Evolutionary conservation across 2,113 vertebrate genomes (phyloP).

Genomic region (Peromyscus maniculatus): DNA sequence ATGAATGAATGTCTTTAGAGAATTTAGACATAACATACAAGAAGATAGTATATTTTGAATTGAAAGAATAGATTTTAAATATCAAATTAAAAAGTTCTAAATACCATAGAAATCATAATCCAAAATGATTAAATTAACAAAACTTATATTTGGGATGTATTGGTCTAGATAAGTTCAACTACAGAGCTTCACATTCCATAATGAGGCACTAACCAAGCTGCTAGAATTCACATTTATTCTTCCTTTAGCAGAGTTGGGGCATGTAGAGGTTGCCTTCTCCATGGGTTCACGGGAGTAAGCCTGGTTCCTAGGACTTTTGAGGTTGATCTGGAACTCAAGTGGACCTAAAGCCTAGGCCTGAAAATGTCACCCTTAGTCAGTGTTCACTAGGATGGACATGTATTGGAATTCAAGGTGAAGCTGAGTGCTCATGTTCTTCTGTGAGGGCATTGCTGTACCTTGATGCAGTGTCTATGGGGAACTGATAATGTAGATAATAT

Average conservation of each 20-base stretch:
- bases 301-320: neutral
- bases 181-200: neutral
- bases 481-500: neutral
- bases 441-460: neutral
- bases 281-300: too few species aligned
- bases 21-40: neutral
- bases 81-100: neutral
- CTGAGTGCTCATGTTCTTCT: neutral
- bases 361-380: neutral
- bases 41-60: neutral
- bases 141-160: neutral
- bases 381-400: neutral
- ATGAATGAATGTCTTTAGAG: neutral
- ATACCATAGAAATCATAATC: neutral
- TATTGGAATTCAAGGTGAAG: neutral
- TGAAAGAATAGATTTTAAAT: neutral
- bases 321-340: neutral
- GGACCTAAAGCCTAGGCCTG: rapidly evolving
- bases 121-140: neutral
- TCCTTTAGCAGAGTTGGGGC: neutral
- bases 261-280: neutral
- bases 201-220: neutral
- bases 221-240: neutral
- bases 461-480: neutral
- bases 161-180: neutral